phyloP scores from a whole-genome alignment of 2,888 invertebrate genomes.

The Baronia brevicornis region DNA sequence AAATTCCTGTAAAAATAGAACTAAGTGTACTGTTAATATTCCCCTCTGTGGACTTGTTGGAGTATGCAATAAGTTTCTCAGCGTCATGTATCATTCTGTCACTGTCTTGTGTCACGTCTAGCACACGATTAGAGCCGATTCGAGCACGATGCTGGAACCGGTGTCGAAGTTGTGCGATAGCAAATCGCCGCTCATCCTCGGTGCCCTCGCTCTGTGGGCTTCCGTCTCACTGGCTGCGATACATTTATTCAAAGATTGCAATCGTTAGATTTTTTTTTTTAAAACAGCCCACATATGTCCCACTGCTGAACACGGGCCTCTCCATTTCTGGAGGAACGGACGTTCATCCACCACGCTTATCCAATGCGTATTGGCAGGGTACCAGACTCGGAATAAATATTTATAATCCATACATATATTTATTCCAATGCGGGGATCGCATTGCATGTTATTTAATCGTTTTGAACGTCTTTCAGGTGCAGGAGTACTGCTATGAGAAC shows the following conservation, averaged over 20 bases:
- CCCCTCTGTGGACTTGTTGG: no score
- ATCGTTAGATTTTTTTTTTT: not conserved
- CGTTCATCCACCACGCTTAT: no score
- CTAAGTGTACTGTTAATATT: no score
- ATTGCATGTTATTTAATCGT: no score
- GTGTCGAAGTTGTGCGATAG: slow-evolving; percentile 58
- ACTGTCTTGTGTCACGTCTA: not conserved
- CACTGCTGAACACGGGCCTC: no score
- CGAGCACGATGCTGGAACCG: slow-evolving; percentile 32
- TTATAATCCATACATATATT: no score
- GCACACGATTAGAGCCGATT: slow-evolving; percentile 60
- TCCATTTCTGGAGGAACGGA: no score
- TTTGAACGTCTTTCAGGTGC: slow-evolving; percentile 79
- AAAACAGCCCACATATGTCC: no score
- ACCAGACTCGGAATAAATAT: no score
- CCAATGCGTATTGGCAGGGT: not conserved
- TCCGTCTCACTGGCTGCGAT: slow-evolving; percentile 10
- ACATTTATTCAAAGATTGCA: slow-evolving; percentile 9
- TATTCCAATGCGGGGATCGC: no score
- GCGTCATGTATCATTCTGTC: not conserved
- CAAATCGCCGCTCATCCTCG: slow-evolving; percentile 14
- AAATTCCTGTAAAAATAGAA: no score
- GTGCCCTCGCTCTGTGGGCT: slow-evolving; percentile 1
- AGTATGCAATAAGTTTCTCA: not conserved
- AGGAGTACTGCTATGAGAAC: slow-evolving; percentile 98